Evolutionary conservation across 2,888 invertebrate genomes (phyloP).

Genomic region (Pyralis farinalis): DNA sequence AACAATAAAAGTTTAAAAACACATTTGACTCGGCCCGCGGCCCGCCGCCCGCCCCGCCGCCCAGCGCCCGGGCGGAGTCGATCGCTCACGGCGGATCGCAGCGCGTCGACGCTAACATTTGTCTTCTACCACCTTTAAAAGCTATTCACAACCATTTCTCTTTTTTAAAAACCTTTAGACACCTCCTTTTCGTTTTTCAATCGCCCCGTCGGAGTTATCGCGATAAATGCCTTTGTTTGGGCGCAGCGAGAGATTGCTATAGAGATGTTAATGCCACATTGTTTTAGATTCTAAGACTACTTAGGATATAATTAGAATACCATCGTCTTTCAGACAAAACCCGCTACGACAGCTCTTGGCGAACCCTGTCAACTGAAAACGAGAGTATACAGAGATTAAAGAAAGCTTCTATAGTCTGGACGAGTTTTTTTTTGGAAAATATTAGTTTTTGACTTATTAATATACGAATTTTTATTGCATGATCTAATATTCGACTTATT

Average conservation of each 20-base stretch:
- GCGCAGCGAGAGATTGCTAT: constrained; percentile 24
- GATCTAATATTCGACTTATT: too few species aligned
- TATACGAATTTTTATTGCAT: too few species aligned
- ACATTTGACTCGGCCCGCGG: neutral
- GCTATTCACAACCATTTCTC: constrained; percentile 77
- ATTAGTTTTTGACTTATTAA: too few species aligned
- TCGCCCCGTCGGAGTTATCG: constrained; percentile 68
- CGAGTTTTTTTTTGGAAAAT: too few species aligned
- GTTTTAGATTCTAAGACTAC: neutral
- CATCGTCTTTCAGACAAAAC: too few species aligned
- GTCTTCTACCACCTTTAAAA: constrained; percentile 76
- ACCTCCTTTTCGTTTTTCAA: constrained; percentile 78
- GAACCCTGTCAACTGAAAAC: too few species aligned
- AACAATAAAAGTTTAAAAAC: neutral
- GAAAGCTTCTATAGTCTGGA: too few species aligned
- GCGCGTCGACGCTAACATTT: constrained; percentile 57
- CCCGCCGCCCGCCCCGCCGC: neutral
- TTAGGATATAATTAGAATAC: too few species aligned
- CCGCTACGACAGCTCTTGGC: too few species aligned
- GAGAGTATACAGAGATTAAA: too few species aligned
- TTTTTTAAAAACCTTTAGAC: constrained; percentile 79
- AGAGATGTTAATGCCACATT: constrained; percentile 34
- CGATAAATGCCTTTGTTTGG: constrained; percentile 73
- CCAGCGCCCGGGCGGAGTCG: constrained; percentile 20
- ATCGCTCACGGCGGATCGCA: constrained; percentile 47